These are phyloP conservation scores for Hymenopus coronatus DNA, from an alignment of 2,888 invertebrate genomes.

Conservation along the genomic window DNA sequence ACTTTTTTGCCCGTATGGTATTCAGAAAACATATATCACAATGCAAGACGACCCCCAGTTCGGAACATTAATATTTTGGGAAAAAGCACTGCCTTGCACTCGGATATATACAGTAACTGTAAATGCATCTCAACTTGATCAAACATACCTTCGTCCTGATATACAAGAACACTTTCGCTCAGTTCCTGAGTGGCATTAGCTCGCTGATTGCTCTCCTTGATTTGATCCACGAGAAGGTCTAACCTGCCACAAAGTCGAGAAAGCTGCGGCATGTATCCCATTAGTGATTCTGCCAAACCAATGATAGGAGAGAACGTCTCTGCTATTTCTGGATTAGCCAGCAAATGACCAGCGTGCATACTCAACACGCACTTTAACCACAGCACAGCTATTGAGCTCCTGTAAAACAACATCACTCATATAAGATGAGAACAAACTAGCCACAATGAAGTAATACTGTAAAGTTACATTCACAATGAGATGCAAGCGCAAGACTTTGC, in stretches of 20 bases:
- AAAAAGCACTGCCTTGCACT: too few species aligned
- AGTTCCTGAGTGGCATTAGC: slow-evolving; percentile 44
- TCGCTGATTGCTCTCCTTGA: slow-evolving; percentile 47
- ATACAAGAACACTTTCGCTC: slow-evolving; percentile 51
- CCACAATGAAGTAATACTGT: too few species aligned
- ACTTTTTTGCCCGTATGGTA: too few species aligned
- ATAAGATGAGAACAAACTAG: too few species aligned
- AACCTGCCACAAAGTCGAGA: slow-evolving; percentile 60
- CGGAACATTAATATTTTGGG: too few species aligned
- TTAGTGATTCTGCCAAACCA: slow-evolving; percentile 56
- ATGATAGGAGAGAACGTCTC: slow-evolving; percentile 56
- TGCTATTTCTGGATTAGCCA: slow-evolving; percentile 59
- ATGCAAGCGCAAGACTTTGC: too few species aligned
- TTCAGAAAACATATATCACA: too few species aligned
- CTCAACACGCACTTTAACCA: slow-evolving; percentile 61
- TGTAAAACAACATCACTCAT: slow-evolving; percentile 36
- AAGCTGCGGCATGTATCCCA: slow-evolving; percentile 53
- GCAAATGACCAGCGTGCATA: slow-evolving; percentile 59
- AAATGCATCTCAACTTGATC: too few species aligned
- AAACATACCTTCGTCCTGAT: slow-evolving; percentile 50
- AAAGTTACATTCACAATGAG: too few species aligned
- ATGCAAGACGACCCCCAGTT: too few species aligned
- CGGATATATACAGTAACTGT: too few species aligned
- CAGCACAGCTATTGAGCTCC: slow-evolving; percentile 53
- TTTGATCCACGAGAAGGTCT: slow-evolving; percentile 57